Evolutionary conservation across 1,140 invertebrate genomes (phyloP), one percentile per base, ranked within the genome.

Genomic region (Drosophila lacertosa): DNA sequence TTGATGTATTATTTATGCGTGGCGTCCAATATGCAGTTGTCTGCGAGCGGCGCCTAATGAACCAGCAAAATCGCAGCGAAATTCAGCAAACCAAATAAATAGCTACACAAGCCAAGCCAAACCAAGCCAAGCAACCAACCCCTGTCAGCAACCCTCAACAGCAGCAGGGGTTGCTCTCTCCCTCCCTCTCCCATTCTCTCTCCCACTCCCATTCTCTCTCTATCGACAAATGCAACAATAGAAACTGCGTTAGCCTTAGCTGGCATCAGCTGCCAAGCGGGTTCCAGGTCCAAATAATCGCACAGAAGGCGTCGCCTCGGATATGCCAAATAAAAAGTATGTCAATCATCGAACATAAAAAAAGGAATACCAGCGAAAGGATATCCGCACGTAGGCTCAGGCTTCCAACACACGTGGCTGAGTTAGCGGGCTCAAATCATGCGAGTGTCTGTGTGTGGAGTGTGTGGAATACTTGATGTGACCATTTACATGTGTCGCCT

Each of bases 311-410:
- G 22, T n/a, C 4, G 6, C 11, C 39, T 26, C 24, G 39, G 62
- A 80, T 80, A 69, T 78, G 66, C 71, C 74, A 81, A 78, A 88
- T 86, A 78, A 82, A 88, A 88, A 63, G 77, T 73, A 89, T 82
- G 83, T 70, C 82, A 82, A 86, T 88, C 82, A 86, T 67, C 50
- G 75, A 67, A 55, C 71, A 50, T 11, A 35, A 15, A 39, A 70
- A 70, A 22, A 37, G 44, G 60, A n/a, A n/a, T n/a, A n/a, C n/a
- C 48, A 7, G 69, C 59, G 63, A 83, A 37, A 48, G 58, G 33
- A 74, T 54, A 48, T 40, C 5, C 40, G 40, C 72, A 75, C 51
- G 53, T 44, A 73, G 59, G 59, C 42, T 69, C 57, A 22, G 37
- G 40, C 29, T 45, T 45, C 54, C 7, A 60, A 15, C 15, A 9